A percentile compares a stretch with the other conserved stretches of the same genome.
phyloP scores from a whole-genome alignment of 2,888 invertebrate species.

The Melolontha melolontha region DNA sequence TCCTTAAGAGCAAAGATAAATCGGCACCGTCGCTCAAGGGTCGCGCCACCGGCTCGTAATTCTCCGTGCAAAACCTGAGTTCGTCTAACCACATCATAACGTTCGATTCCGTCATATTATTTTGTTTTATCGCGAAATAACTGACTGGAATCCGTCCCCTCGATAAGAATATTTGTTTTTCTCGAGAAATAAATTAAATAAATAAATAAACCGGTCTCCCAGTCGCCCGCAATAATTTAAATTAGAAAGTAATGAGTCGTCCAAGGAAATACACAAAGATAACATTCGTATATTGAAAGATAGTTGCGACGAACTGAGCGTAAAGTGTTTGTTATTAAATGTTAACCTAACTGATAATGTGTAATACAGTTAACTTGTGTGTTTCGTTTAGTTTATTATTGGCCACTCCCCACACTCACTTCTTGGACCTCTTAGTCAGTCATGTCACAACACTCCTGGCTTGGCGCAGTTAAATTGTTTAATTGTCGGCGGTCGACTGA shows the following conservation, averaged over 20 bases:
- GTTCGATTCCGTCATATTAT: not conserved
- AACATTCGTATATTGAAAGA: not conserved
- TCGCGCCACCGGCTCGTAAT: constrained; percentile 56
- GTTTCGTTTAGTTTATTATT: not conserved
- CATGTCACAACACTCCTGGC: constrained; percentile 3
- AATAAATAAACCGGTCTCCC: too few species aligned
- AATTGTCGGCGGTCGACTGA: constrained; percentile 2
- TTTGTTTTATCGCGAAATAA: not conserved
- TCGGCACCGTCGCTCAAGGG: constrained; percentile 38
- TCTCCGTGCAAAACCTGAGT: constrained; percentile 57
- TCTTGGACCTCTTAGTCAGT: too few species aligned
- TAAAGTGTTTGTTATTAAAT: constrained; percentile 12
- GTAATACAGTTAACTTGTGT: too few species aligned
- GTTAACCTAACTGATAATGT: constrained; percentile 10
- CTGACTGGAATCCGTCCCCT: too few species aligned
- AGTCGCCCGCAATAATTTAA: too few species aligned
- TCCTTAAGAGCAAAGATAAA: constrained; percentile 24
- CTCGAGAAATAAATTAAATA: too few species aligned
- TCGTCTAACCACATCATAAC: constrained; percentile 57
- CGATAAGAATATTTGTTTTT: too few species aligned
- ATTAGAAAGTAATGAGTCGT: too few species aligned
- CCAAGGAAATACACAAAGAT: not conserved
- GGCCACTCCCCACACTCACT: constrained; percentile 1
- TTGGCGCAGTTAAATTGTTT: constrained; percentile 5
- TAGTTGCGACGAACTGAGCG: not conserved